Base-by-base conservation (phyloP, 2,113 vertebrate species). In the Rhinopomastus cyanomelas region DNA sequence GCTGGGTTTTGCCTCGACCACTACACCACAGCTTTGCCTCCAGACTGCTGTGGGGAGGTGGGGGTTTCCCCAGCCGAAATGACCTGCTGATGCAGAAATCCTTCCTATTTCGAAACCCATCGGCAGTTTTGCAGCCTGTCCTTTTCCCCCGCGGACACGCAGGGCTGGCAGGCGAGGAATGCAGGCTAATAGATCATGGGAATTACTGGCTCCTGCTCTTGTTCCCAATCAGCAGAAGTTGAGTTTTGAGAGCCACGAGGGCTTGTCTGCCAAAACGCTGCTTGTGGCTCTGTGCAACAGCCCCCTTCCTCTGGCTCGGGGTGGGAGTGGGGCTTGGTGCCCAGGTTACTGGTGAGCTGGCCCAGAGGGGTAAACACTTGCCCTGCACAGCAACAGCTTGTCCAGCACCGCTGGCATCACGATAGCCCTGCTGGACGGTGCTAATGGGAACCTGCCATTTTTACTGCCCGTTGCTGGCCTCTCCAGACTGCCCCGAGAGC, bases 331-430 rank as follows among this genome's bases (percentile, higher is more conserved):
- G 16, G 22, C 39, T 65, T 20, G 7, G 0, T 3, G 30, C 44
- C 51, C 32, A 16, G 37, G 13, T 8, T 25, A 2, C 51, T 26
- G 62, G 39, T 39, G 51, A 20, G 57, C 55, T 12, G 29, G 42
- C 16, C 61, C 36, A 14, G n/a, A 7, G 34, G 46, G 59, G 7
- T 44, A 20, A 48, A 20, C 15, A 4, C 3, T 57, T 21, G 12
- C 44, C 19, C 19, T 46, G 44, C 36, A 3, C 12, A 30, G 25
- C 5, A 27, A 30, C 1, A 8, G 36, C 2, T 2, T 29, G 2
- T 7, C 27, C 7, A 12, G 1, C 0, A 6, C 32, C 8, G 18
- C 1, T 5, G 23, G 11, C 22, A 27, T 6, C 29, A 13, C 1
- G 8, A 19, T 3, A 12, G 36, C 34, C 17, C 1, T 5, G 36